These are phyloP conservation scores for Brassicogethes aeneus DNA, from an alignment of 2,888 invertebrate species.

Conservation along the genomic window DNA sequence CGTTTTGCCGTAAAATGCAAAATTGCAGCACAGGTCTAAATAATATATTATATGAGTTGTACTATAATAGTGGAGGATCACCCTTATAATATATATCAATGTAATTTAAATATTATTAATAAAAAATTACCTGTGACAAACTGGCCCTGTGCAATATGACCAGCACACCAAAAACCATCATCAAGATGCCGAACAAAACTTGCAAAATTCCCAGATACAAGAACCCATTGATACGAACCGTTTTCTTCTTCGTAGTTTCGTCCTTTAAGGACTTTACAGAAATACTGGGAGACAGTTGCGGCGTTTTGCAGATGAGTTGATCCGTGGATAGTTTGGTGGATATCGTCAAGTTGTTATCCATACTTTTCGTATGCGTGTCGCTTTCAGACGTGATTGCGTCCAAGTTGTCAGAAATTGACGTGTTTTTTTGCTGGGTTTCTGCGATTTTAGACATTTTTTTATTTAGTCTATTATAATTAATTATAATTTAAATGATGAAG, in stretches of 20 bases:
- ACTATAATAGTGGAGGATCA: too few species aligned
- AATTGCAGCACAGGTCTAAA: too few species aligned
- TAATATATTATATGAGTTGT: too few species aligned
- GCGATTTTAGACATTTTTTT: too few species aligned
- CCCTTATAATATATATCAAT: too few species aligned
- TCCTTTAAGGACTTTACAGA: constrained; percentile 22
- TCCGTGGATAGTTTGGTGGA: constrained; percentile 44
- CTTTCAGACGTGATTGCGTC: too few species aligned
- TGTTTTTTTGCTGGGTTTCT: too few species aligned
- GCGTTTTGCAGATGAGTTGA: constrained; percentile 49
- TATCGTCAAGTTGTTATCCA: constrained; percentile 22
- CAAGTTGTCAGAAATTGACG: too few species aligned
- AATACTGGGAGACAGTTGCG: constrained; percentile 33
- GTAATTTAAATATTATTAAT: too few species aligned
- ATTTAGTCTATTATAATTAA: too few species aligned
- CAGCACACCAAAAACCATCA: constrained; percentile 54
- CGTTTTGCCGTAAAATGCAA: too few species aligned
- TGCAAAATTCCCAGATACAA: constrained; percentile 51
- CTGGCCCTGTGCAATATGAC: constrained; percentile 54
- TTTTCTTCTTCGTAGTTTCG: constrained; percentile 13
- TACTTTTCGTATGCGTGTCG: constrained; percentile 9
- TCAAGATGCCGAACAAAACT: constrained; percentile 51
- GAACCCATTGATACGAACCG: constrained; percentile 29
- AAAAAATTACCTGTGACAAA: constrained; percentile 36
- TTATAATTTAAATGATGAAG: background rate